Evolutionary conservation across 2,113 vertebrate species (phyloP).

Genomic region (Microcebus tavaratra): DNA sequence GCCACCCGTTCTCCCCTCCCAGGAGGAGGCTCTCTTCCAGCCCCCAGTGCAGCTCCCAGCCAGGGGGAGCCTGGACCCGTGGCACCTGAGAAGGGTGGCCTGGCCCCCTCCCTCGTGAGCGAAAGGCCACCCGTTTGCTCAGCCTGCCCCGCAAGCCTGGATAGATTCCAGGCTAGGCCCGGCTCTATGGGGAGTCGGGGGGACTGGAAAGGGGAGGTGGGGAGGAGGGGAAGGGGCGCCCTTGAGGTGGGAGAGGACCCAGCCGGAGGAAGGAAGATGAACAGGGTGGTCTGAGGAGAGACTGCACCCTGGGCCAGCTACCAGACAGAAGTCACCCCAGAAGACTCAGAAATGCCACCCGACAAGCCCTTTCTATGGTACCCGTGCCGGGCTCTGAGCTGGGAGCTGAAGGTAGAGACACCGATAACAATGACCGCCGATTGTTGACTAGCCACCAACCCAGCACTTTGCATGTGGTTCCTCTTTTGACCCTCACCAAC

Average conservation of each 20-base stretch:
- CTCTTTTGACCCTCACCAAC: neutral
- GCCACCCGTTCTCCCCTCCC: too few species aligned
- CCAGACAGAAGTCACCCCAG: neutral
- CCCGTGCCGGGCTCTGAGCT: accelerated
- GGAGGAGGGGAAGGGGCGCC: neutral
- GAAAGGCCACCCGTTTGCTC: accelerated
- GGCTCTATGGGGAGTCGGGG: neutral
- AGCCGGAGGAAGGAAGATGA: neutral
- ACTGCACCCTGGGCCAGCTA: too few species aligned
- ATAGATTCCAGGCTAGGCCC: neutral
- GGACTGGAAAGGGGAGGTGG: neutral
- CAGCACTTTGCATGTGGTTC: neutral
- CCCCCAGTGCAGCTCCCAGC: neutral
- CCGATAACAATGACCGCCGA: accelerated
- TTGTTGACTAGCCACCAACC: too few species aligned
- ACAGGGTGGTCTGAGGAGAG: neutral
- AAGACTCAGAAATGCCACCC: neutral
- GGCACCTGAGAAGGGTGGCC: neutral
- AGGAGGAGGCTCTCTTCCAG: neutral
- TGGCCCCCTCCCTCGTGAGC: neutral
- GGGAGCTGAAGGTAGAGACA: neutral
- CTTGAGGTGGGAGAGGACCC: neutral
- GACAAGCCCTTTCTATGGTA: too few species aligned
- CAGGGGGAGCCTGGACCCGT: neutral
- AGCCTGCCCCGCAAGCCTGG: neutral